These are phyloP conservation scores for Chloroclysta siterata DNA, from an alignment of 2,888 invertebrate species.

Conservation along the genomic window DNA sequence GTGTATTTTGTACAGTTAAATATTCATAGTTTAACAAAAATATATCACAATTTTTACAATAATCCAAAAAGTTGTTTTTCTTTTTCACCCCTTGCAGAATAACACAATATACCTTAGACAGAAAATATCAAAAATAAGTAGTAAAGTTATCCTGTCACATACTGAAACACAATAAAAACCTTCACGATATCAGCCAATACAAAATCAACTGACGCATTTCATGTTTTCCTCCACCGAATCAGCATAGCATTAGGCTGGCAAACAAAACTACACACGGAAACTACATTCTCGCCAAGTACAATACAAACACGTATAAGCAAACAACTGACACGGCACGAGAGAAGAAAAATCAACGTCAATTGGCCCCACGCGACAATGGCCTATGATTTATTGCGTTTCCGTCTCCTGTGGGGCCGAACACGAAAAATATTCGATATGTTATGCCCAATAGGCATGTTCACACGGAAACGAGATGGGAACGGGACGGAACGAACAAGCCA, in stretches of 20 bases:
- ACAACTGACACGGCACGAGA: slow-evolving; percentile 43
- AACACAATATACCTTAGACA: neutral
- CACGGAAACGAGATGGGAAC: slow-evolving; percentile 14
- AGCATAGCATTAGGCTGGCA: slow-evolving; percentile 33
- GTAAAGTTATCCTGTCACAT: slow-evolving; percentile 18
- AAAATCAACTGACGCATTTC: slow-evolving; percentile 29
- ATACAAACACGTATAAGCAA: slow-evolving; percentile 44
- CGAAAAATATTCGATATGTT: slow-evolving; percentile 49
- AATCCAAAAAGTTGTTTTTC: slow-evolving; percentile 63
- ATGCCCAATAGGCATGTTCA: slow-evolving; percentile 23
- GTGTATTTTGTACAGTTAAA: slow-evolving; percentile 85
- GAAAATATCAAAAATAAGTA: slow-evolving; percentile 15
- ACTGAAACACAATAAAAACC: slow-evolving; percentile 20
- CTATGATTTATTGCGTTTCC: slow-evolving; percentile 75
- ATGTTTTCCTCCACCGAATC: slow-evolving; percentile 36
- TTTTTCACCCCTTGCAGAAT: slow-evolving; percentile 33
- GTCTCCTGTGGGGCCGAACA: slow-evolving; percentile 55
- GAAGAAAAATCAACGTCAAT: slow-evolving; percentile 73
- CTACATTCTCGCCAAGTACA: slow-evolving; percentile 30
- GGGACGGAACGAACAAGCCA: slow-evolving; percentile 11
- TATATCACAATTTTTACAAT: slow-evolving; percentile 84
- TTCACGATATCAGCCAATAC: slow-evolving; percentile 26
- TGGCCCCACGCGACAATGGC: slow-evolving; percentile 67
- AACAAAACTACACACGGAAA: slow-evolving; percentile 32
- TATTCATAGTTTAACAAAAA: slow-evolving; percentile 85